Base-by-base conservation (phyloP, 2,797 vertebrate species). In the Malurus leucopterus region DNA sequence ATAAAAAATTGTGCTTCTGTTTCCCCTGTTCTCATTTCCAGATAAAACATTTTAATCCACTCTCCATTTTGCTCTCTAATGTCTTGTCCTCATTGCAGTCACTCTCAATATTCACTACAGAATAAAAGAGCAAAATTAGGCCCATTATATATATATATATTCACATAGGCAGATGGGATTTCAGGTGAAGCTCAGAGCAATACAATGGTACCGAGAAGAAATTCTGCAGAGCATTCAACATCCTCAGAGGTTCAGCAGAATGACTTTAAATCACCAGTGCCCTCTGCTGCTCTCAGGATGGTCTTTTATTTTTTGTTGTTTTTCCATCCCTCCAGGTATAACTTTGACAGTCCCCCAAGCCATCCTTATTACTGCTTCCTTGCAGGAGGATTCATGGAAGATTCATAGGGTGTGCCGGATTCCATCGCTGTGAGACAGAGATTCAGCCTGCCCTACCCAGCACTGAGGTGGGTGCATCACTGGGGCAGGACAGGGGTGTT, bases 211-310 rank as follows among this genome's bases (percentile, higher is more conserved):
- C 1, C 4, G 55, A 74, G n/a, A 43, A 84, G 40, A 75, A 84
- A 76, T 43, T 68, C 53, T 15, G 30, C 49, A 61, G 63, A 59
- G n/a, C 15, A 23, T 54, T 61, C 61, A 43, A 26, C 11, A 64
- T 49, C 27, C 71, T 82, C 0, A 0, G 47, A 40, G 30, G 11
- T 24, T 92, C 76, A 63, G 15, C 27, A 38, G 32, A 19, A 76
- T 21, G 69, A 86, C 43, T 86, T 88, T 90, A 89, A 93, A 69
- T 71, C 90, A 85, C 65, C 92, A 92, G 88, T 95, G 92, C 91
- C 90, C 92, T 95, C 93, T 95, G 86, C 78, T 91, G 84, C 86
- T 90, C 26, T 77, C 2, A 0, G 7, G 8, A 13, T 53, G 13
- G 24, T 77, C 65, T 58, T 63, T 32, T 62, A 15, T n/a, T 53